phyloP scores from a whole-genome alignment of 2,888 invertebrate species.

The Anoncus sp. region DNA sequence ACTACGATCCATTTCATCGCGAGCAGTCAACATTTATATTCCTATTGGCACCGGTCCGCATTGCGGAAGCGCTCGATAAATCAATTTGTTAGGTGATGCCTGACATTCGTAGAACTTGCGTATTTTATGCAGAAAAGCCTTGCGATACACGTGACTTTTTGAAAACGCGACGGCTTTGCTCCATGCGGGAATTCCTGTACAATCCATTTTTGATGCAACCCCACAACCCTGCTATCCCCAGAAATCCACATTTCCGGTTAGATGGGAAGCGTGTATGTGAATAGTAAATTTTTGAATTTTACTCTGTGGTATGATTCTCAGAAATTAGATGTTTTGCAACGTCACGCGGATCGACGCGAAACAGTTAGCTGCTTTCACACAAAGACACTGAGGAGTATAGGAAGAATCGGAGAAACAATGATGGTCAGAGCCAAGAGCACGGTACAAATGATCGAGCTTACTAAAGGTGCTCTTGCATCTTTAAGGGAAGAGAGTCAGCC shows the following conservation, averaged over 20 bases:
- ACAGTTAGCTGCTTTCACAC: not conserved
- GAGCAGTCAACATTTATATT: conserved; percentile 47
- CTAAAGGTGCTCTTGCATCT: no score
- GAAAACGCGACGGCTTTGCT: conserved; percentile 4
- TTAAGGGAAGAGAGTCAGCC: no score
- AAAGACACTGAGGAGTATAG: not conserved
- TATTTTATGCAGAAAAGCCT: conserved; percentile 4
- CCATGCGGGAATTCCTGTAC: not conserved
- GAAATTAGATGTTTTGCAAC: not conserved
- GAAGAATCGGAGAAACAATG: conserved; percentile 24
- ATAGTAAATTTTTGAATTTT: not conserved
- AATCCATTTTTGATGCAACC: conserved; percentile 36
- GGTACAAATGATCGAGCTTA: conserved; percentile 24
- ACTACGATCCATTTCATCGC: conserved; percentile 17
- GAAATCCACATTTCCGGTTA: not conserved
- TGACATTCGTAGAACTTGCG: conserved; percentile 3
- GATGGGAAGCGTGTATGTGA: not conserved
- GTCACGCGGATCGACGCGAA: not conserved
- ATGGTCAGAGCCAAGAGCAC: not conserved
- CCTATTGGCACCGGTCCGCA: conserved; percentile 32
- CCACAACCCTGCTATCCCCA: not conserved
- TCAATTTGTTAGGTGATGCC: conserved; percentile 43
- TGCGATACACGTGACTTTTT: conserved; percentile 44
- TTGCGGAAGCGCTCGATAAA: conserved; percentile 40
- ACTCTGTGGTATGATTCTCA: not conserved